Evolutionary conservation across 2,113 vertebrate species (phyloP).

Genomic region (Xyrauchen texanus): DNA sequence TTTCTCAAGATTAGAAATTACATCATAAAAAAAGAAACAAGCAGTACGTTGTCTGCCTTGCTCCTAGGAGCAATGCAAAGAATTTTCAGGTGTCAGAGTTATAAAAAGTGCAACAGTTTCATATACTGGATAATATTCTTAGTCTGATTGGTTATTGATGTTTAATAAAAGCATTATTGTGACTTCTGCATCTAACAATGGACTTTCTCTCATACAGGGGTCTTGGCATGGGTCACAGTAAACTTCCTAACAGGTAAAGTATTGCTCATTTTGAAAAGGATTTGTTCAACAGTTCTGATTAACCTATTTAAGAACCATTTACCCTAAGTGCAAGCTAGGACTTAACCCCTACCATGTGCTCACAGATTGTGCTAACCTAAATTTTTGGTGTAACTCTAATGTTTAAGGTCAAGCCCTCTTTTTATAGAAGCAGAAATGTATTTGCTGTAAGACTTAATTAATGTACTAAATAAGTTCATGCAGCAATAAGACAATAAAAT

Average conservation of each 20-base stretch:
- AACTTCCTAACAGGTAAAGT: slow-evolving; percentile 97
- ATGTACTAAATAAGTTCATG: no score
- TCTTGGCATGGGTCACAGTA: slow-evolving; percentile 97
- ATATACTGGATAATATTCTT: neutral
- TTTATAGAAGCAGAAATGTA: no score
- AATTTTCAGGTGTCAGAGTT: slow-evolving; percentile 36
- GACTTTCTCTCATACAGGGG: slow-evolving; percentile 73
- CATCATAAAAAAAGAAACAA: slow-evolving; percentile 37
- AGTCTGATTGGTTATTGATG: neutral
- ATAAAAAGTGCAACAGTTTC: neutral
- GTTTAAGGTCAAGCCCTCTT: no score
- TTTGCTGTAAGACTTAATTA: no score
- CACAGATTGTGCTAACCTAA: no score
- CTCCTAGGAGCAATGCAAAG: neutral
- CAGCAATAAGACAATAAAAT: no score
- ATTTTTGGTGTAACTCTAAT: no score
- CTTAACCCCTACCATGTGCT: no score
- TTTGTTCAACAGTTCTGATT: slow-evolving; percentile 54
- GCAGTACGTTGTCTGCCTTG: slow-evolving; percentile 25
- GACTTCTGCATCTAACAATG: neutral
- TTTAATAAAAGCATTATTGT: neutral
- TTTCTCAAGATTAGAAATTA: slow-evolving; percentile 23
- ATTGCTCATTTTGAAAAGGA: slow-evolving; percentile 58
- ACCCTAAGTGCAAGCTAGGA: no score
- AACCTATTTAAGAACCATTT: no score